These are phyloP conservation scores for Coendou prehensilis DNA, from an alignment of 2,797 vertebrate species.

Conservation along the genomic window DNA sequence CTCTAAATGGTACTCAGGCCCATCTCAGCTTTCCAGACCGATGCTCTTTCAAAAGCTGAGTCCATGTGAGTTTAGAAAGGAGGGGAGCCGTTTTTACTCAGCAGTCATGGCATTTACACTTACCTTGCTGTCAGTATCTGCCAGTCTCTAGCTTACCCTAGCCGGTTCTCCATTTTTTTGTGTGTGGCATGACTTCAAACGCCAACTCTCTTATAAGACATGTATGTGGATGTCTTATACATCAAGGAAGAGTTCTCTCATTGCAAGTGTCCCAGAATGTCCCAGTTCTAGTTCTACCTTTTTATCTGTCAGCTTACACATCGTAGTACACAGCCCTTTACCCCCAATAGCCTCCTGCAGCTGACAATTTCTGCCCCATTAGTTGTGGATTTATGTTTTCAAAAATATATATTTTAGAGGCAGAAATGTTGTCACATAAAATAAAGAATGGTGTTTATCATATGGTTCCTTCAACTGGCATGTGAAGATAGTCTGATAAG, in stretches of 20 bases:
- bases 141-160: neutral
- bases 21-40: neutral
- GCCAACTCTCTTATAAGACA: neutral
- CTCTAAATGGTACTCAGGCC: neutral
- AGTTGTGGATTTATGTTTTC: neutral
- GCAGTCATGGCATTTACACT: neutral
- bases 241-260: neutral
- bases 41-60: too few relatives aligned
- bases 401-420: neutral
- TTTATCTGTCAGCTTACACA: neutral
- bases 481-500: neutral
- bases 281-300: neutral
- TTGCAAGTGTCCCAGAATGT: neutral
- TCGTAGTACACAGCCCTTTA: neutral
- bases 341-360: neutral
- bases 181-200: neutral
- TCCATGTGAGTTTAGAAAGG: neutral
- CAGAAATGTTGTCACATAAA: slow-evolving; percentile 3
- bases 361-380: neutral
- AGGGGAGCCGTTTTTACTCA: accelerated
- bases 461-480: neutral
- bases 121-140: neutral
- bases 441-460: neutral
- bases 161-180: neutral
- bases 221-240: neutral